Percentiles rank a stretch among this genome's conserved stretches.
Evolutionary conservation across 1,140 invertebrate species (phyloP).

Genomic region (Adelges cooleyi): DNA sequence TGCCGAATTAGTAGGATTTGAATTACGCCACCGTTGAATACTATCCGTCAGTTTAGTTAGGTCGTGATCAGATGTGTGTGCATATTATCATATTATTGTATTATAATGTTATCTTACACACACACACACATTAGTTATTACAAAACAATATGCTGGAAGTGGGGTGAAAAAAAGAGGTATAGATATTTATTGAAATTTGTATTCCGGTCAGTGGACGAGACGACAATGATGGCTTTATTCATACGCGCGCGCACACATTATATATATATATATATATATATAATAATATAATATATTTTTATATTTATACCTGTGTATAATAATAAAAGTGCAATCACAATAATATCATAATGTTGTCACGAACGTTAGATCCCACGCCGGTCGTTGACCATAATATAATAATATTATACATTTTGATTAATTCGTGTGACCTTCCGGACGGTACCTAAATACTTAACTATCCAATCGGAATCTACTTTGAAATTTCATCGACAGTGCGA

Average conservation of each 20-base stretch:
- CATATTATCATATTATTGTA: no score
- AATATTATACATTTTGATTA: conserved; percentile 12
- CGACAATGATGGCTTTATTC: conserved; percentile 27
- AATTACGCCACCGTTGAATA: no score
- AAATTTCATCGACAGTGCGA: no score
- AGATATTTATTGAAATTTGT: conserved; percentile 21
- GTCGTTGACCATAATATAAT: conserved; percentile 29
- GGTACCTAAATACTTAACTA: no score
- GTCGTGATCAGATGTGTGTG: no score
- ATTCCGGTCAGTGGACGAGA: conserved; percentile 17
- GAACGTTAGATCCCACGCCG: conserved; percentile 25
- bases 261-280: background rate
- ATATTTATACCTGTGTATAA: no score
- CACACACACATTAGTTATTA: no score
- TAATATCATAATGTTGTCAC: conserved; percentile 27
- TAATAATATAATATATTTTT: conserved; percentile 11
- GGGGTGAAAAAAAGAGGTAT: background rate
- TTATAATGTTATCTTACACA: no score
- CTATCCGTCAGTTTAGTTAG: no score
- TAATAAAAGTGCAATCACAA: conserved; percentile 21
- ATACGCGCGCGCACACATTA: background rate
- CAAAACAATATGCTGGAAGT: no score
- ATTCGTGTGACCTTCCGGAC: background rate
- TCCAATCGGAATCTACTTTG: no score
- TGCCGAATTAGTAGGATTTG: no score